Evolutionary conservation across 2,888 invertebrate genomes (phyloP), one percentile per base, ranked within the genome.

Genomic region (Synergus laeviventris): DNA sequence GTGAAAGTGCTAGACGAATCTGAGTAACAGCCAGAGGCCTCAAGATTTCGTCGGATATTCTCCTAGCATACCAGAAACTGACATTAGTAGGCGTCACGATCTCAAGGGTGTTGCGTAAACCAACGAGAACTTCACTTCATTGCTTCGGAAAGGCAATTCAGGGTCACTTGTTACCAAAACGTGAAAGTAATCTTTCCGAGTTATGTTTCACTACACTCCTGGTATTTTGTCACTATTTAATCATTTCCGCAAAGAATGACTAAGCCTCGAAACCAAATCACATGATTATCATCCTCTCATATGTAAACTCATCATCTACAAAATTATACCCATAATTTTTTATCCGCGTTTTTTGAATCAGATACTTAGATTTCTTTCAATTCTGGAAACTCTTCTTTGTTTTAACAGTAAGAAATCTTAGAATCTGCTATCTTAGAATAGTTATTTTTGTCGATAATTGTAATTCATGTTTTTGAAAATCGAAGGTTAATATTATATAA

Each of bases 1-100:
- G 91, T 90, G 91, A 91, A 91, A 91, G 91, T 91, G 87, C 88
- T 83, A 84, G 82, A 75, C 45, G n/a, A 66, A 66, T 45, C 66
- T 31, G 16, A 45, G 80, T 80, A 78, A 78, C 54, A 62, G 82
- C 77, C 81, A 82, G 83, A 84, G 81, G 12, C 21, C 18, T 16
- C n/a, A 31, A 45, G 59, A 74, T 73, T 73, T 73, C 61, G 74
- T 42, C 75, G 66, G 75, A 70, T 66, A 73, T 73, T 14, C 21
- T 73, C 66, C 45, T 66, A 49, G 42, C 66, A 42, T 66, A 42
- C 66, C 66, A 66, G 66, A 66, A 66, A 49, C 45, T 49, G 24
- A 45, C 21, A 66, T 66, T 66, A 66, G 66, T 42, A 49, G 45
- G 31, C 73, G 56, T 73, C 38, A 73, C 73, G 45, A 56, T 59